A percentile compares a stretch with the other conserved stretches of the same genome.
Evolutionary conservation across 2,888 invertebrate species (phyloP).

Genomic region (Eretmocerus hayati): DNA sequence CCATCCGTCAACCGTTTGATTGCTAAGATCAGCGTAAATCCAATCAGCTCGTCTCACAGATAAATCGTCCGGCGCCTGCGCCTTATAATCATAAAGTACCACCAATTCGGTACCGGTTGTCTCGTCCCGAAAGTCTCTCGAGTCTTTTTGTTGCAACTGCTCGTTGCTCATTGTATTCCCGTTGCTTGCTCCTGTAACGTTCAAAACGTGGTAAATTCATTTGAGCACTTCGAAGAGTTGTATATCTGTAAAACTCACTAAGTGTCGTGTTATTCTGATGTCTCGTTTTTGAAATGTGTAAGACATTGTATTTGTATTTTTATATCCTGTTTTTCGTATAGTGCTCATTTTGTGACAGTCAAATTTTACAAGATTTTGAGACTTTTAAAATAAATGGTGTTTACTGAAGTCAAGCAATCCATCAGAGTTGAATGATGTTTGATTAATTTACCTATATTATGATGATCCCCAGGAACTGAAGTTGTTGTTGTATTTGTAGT

Average conservation of each 20-base stretch:
- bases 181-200: slow-evolving; percentile 33
- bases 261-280: too few relatives aligned
- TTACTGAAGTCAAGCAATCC: too few relatives aligned
- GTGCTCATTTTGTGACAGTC: too few relatives aligned
- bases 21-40: slow-evolving; percentile 89
- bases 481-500: slow-evolving; percentile 38
- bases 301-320: too few relatives aligned
- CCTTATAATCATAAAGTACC: slow-evolving; percentile 93
- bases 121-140: slow-evolving; percentile 43
- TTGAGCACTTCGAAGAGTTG: too few relatives aligned
- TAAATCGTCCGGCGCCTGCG: slow-evolving; percentile 88
- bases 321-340: too few relatives aligned
- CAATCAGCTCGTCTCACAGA: slow-evolving; percentile 87
- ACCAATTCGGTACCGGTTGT: slow-evolving; percentile 76
- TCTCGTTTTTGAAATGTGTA: too few relatives aligned
- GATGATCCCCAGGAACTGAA: slow-evolving; percentile 34
- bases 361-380: too few relatives aligned
- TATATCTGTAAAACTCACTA: too few relatives aligned
- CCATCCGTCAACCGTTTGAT: slow-evolving; percentile 93
- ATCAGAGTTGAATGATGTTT: neutral
- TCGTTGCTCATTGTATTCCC: slow-evolving; percentile 34
- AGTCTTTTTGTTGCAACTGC: slow-evolving; percentile 35
- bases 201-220: too few relatives aligned
- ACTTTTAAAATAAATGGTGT: too few relatives aligned
- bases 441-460: slow-evolving; percentile 34